Base-by-base conservation (phyloP, 2,888 invertebrate genomes). In the Orchestes rusci region DNA sequence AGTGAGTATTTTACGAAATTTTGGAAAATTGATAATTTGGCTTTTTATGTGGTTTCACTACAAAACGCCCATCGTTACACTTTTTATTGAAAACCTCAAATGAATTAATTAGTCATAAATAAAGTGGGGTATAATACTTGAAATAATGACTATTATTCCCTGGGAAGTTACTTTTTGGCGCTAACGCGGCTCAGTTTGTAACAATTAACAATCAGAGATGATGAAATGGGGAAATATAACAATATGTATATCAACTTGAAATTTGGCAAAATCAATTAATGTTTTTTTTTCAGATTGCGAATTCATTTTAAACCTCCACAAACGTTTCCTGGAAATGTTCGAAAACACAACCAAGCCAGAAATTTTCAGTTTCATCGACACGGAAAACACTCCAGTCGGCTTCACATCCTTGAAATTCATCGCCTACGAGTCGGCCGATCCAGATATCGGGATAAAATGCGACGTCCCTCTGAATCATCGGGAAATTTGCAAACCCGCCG, bases 401-500 rank as follows among this genome's bases (percentile, higher is more conserved):
- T 79, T 84, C 44, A 67, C 86, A 16, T 84, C 82, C 69, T 66
- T 85, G 27, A 72, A 82, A 52, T 82, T 90, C 54, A 87, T 90
- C 37, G 79, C 84, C 44, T 75, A 77, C 8, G 82, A 85, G 56
- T 87, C 87, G 2, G 85, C 85, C 58, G 89, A 91, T 73, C 84
- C 86, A 0, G 86, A 85, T 10, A 75, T 86, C 43, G 91, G 90
- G 2, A 76, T 80, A 16, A 76, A 84, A 40, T 78, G 79, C 56
- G 80, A 82, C 16, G 78, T 90, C 10, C 78, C 81, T 0, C 72
- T 86, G 38, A 85, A 90, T 66, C 91, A 92, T 69, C 69, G 89
- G 30, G 84, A 87, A 66, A 85, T 90, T 47, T 91, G 91, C 70
- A 92, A 92, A 64, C 90, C 90, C 0, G 73, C 80, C 29, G 79